These are phyloP conservation scores for Pseudolaguvia tuberculata DNA, from an alignment of 2,113 vertebrate species.

Conservation along the genomic window DNA sequence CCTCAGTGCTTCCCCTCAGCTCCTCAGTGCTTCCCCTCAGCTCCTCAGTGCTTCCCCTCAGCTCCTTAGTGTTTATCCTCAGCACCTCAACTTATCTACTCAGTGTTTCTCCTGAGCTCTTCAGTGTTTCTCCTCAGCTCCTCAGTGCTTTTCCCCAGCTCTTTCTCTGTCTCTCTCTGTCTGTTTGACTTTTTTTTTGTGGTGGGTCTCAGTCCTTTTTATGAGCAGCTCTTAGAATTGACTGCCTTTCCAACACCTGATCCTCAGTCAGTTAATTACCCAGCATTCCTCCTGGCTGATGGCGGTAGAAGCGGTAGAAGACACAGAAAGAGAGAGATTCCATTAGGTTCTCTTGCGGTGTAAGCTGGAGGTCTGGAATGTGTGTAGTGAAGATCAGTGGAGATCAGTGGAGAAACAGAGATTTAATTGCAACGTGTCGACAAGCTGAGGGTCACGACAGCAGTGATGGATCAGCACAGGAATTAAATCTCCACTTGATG, in stretches of 20 bases:
- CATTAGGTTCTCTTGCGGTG: not conserved
- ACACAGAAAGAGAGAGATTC: not conserved
- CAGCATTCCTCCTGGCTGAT: not conserved
- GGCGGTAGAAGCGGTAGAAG: not conserved
- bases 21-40: too few relatives aligned
- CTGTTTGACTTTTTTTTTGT: too few relatives aligned
- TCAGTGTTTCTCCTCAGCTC: too few relatives aligned
- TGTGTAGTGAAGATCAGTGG: not conserved
- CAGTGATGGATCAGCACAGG: slow-evolving; percentile 1
- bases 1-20: too few relatives aligned
- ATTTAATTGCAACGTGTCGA: not conserved
- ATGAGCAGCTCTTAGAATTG: not conserved
- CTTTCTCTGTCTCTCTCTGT: too few relatives aligned
- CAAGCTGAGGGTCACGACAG: too few relatives aligned
- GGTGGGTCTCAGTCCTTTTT: not conserved
- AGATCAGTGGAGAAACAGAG: not conserved
- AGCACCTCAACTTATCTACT: too few relatives aligned
- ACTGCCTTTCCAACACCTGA: slow-evolving; percentile 1
- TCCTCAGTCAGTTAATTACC: slow-evolving; percentile 2
- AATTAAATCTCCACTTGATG: not conserved
- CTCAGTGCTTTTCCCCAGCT: too few relatives aligned
- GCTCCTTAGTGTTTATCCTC: too few relatives aligned
- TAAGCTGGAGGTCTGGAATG: not conserved
- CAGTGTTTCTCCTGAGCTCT: too few relatives aligned
- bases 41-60: too few relatives aligned